Percentiles rank a stretch among this genome's conserved stretches.
Evolutionary conservation across 2,113 vertebrate genomes (phyloP).

Genomic region (Blennius ocellaris): DNA sequence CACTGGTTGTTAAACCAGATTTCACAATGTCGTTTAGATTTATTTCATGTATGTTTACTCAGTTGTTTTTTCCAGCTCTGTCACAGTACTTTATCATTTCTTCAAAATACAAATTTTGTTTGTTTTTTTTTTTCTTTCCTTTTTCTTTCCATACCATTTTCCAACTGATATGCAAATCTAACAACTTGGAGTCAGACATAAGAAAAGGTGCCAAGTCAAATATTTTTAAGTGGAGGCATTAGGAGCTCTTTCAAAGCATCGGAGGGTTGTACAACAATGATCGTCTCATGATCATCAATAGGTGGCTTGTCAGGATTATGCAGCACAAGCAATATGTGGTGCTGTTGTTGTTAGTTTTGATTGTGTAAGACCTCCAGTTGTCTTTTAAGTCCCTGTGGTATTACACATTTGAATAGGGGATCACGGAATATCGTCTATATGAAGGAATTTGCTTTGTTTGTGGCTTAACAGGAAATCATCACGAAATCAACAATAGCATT

Average conservation of each 20-base stretch:
- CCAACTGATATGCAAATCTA: constrained; percentile 69
- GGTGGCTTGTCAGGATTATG: constrained; percentile 60
- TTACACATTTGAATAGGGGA: constrained; percentile 61
- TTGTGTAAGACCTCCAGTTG: constrained; percentile 51
- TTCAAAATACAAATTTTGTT: constrained; percentile 28
- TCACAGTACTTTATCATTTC: constrained; percentile 73
- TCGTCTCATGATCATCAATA: constrained; percentile 50
- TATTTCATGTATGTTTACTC: constrained; percentile 48
- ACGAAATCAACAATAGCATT: constrained; percentile 56
- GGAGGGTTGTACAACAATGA: constrained; percentile 51
- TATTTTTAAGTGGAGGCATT: constrained; percentile 58
- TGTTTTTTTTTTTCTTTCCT: constrained; percentile 5
- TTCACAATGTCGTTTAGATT: no score
- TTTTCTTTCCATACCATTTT: constrained; percentile 15
- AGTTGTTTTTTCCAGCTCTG: constrained; percentile 64
- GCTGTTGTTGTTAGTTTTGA: constrained; percentile 51
- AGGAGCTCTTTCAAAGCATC: constrained; percentile 44
- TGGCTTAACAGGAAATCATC: constrained; percentile 55
- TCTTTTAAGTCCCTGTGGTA: constrained; percentile 46
- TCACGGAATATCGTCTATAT: constrained; percentile 51
- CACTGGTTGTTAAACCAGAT: no score
- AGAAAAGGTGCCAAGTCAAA: constrained; percentile 59
- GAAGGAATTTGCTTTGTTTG: constrained; percentile 50
- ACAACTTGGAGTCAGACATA: constrained; percentile 30
- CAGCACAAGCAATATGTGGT: constrained; percentile 10